Percentiles rank a stretch among this genome's conserved stretches.
Conservation (phyloP, 2,113 vertebrate species). For the Taurulus bubalis region DNA sequence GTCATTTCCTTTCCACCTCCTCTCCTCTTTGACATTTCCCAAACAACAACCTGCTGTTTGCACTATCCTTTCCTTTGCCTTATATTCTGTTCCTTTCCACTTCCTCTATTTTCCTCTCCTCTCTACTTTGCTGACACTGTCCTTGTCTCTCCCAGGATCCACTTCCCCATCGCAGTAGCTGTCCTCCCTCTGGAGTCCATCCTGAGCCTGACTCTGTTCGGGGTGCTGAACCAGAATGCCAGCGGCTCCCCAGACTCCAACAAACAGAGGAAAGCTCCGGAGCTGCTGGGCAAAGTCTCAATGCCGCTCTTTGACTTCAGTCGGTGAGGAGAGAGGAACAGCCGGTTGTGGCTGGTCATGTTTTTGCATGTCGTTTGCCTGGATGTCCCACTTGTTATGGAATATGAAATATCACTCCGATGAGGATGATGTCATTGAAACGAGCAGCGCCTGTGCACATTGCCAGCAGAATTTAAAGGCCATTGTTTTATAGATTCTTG, state of each 20-base stretch:
- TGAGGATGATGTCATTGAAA: not conserved
- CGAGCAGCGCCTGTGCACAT: not conserved
- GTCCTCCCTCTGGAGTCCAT: constrained; percentile 94
- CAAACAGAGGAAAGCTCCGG: constrained; percentile 93
- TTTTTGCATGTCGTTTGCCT: not conserved
- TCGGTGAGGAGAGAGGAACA: constrained; percentile 80
- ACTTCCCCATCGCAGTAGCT: constrained; percentile 95
- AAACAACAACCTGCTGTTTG: not conserved
- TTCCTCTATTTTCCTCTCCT: not conserved
- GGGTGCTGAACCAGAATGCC: constrained; percentile 91
- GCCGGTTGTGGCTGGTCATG: not conserved
- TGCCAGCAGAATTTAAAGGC: not conserved
- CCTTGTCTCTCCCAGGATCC: constrained; percentile 85
- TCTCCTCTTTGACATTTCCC: not conserved
- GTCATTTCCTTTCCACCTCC: not conserved
- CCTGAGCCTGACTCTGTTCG: constrained; percentile 91
- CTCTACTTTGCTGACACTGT: not conserved
- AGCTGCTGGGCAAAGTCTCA: constrained; percentile 92
- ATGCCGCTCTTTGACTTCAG: constrained; percentile 95
- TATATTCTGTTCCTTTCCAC: not conserved
- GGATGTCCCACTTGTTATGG: not conserved
- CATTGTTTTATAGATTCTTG: not conserved
- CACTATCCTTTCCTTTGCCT: not conserved
- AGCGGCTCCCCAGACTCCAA: constrained; percentile 95
- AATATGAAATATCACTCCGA: not conserved